Percentiles rank a stretch among this genome's conserved stretches.
Conservation (phyloP, 2,888 invertebrate species). For the Oscheius sp. region DNA sequence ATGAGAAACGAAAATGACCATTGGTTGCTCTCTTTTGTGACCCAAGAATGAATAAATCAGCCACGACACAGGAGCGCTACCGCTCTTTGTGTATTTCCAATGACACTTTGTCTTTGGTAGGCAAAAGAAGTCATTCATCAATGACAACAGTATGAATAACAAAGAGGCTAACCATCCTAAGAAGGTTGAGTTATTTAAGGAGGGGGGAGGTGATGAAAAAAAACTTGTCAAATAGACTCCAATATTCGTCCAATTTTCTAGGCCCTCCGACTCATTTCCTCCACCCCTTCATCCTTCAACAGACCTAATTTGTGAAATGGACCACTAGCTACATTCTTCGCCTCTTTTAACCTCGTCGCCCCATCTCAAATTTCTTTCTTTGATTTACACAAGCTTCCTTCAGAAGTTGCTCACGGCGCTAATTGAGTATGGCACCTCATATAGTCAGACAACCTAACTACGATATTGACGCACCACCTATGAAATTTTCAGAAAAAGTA, state of each 20-base stretch:
- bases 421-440: slow-evolving; percentile 27
- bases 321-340: not conserved
- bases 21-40: slow-evolving; percentile 11
- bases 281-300: too few species aligned
- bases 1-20: slow-evolving; percentile 16
- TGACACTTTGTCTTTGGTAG: slow-evolving; percentile 19
- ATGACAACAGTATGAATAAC: too few species aligned
- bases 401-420: not conserved
- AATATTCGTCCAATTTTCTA: slow-evolving; percentile 28
- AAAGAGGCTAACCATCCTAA: not conserved
- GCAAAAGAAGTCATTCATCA: too few species aligned
- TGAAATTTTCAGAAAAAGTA: slow-evolving; percentile 35
- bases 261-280: slow-evolving; percentile 6
- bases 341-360: not conserved
- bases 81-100: slow-evolving; percentile 27
- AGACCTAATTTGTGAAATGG: slow-evolving; percentile 9
- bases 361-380: not conserved
- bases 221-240: too few species aligned
- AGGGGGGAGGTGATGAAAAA: too few species aligned
- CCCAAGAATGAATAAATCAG: slow-evolving; percentile 22
- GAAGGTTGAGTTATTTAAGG: too few species aligned
- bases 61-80: slow-evolving; percentile 18
- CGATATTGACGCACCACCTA: slow-evolving; percentile 23
- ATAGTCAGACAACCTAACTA: slow-evolving; percentile 19
- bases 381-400: not conserved